Base-by-base conservation (phyloP, 2,888 invertebrate genomes). In the Athalia circularis region DNA sequence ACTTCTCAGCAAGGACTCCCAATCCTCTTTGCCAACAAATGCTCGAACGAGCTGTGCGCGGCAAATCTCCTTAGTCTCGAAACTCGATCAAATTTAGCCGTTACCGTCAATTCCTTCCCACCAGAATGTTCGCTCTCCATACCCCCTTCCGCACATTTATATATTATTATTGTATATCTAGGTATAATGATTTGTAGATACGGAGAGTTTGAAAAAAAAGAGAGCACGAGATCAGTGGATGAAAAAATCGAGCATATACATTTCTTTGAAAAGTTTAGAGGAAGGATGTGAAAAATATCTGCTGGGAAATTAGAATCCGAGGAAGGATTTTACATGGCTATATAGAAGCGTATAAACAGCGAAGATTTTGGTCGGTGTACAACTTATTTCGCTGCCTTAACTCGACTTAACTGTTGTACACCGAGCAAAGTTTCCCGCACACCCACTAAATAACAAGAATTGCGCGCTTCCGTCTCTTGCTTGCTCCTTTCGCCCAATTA, bases 21-120 rank as follows among this genome's bases (percentile, higher is more conserved):
- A 87, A 88, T 88, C 87, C 87, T 87, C 87, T 88, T 88, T 88
- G 86, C 85, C 85, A 85, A 84, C 85, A 86, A 87, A 87, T 85
- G 86, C 86, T 86, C 83, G 81, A 87, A 81, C 84, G 87, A 86
- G 83, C 82, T 82, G 81, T 78, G 77, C 81, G 82, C 82, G 81
- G 82, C 80, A 87, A 88, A 88, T 88, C 88, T 87, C 83, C 87
- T 88, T 88, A 87, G 84, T 86, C 77, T 79, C 86, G 82, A 85
- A 83, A 88, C 87, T 87, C 88, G 86, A 88, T 88, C 87, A 86
- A 87, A 87, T 87, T 87, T 86, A 81, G 83, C 83, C 80, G 81
- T 67, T 77, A 52, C 72, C 77, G 15, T 77, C 29, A 11, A 5
- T 15, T n/a, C 59, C 11, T 64, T 47, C 74, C 62, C 9, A 29